Conservation (phyloP, 2,888 invertebrate genomes). For the Drosophila greeni region DNA sequence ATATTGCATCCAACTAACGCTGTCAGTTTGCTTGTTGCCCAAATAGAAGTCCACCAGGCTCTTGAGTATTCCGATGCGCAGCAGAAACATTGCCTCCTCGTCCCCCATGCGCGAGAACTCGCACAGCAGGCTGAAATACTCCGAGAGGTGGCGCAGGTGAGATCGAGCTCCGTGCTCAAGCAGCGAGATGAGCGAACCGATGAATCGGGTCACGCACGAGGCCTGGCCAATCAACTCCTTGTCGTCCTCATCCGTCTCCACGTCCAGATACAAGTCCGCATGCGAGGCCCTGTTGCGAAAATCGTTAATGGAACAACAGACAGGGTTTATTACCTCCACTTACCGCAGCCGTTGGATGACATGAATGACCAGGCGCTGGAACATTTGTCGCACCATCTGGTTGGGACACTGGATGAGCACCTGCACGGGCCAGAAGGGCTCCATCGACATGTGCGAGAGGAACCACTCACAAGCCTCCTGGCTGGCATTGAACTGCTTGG, state of each 20-base stretch:
- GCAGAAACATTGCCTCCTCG: constrained; percentile 92
- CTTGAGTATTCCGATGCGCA: constrained; percentile 91
- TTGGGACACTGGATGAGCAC: constrained; percentile 97
- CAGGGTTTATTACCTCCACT: constrained; percentile 8
- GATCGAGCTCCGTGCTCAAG: constrained; percentile 93
- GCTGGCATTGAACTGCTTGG: constrained; percentile 95
- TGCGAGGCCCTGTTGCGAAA: constrained; percentile 80
- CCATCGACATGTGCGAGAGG: constrained; percentile 93
- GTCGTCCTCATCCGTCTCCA: constrained; percentile 80
- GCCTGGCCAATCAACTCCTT: constrained; percentile 83
- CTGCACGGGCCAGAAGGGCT: constrained; percentile 97
- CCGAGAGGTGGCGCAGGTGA: constrained; percentile 91
- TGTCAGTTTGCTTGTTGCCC: constrained; percentile 87
- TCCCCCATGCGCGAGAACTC: constrained; percentile 98
- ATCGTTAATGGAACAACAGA: constrained; percentile 6
- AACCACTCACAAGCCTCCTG: constrained; percentile 95
- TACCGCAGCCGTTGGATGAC: constrained; percentile 93
- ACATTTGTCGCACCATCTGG: constrained; percentile 98
- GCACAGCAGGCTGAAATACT: constrained; percentile 94
- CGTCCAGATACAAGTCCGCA: constrained; percentile 82
- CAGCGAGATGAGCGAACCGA: constrained; percentile 90
- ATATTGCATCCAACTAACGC: constrained; percentile 80
- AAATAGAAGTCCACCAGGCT: constrained; percentile 95
- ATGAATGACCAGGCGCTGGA: constrained; percentile 95
- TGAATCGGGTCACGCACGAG: constrained; percentile 95